Evolutionary conservation across 2,797 vertebrate genomes (phyloP).

Genomic region (Chiroxiphia lanceolata): DNA sequence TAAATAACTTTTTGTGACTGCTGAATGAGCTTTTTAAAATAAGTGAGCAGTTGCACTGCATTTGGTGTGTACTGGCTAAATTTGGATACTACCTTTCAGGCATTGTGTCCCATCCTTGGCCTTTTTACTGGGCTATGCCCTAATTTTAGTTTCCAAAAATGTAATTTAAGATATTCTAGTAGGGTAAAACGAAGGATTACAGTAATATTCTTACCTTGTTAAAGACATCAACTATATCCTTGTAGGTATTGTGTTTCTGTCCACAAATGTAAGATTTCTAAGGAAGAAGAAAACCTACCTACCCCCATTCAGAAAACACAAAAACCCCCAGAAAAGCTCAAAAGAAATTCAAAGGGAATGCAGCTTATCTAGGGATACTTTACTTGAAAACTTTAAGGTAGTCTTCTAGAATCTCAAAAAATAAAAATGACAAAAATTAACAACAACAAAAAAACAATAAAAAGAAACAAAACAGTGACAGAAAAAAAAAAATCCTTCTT

Average conservation of each 20-base stretch:
- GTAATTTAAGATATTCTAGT: neutral
- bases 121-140: neutral
- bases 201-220: neutral
- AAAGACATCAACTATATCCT: neutral
- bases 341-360: neutral
- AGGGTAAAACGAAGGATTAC: neutral
- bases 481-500: neutral
- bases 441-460: fast-evolving
- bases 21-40: neutral
- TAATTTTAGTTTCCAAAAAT: neutral
- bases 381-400: neutral
- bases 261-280: constrained; percentile 23
- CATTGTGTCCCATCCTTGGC: neutral
- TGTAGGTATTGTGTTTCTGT: constrained; percentile 55
- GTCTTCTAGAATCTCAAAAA: neutral
- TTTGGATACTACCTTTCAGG: neutral
- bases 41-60: neutral
- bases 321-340: neutral
- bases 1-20: neutral
- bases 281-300: neutral
- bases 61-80: neutral
- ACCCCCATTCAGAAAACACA: neutral
- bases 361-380: constrained; percentile 45
- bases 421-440: neutral
- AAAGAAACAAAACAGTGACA: neutral